Evolutionary conservation across 2,888 invertebrate species (phyloP).

Genomic region (Limnephilus marmoratus): DNA sequence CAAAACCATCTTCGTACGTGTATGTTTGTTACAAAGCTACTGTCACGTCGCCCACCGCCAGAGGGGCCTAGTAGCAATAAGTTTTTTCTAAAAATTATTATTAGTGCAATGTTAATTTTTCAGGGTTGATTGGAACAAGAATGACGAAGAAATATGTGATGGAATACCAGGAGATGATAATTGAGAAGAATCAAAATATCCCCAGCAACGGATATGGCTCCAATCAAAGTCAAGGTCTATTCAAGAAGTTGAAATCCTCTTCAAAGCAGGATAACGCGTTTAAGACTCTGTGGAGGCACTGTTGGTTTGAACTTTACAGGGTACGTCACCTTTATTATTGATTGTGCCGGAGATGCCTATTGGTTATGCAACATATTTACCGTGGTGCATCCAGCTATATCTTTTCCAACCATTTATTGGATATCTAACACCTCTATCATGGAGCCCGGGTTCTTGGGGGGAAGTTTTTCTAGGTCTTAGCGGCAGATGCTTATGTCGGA

Average conservation of each 20-base stretch:
- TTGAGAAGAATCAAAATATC: slow-evolving; percentile 77
- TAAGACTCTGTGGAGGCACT: slow-evolving; percentile 45
- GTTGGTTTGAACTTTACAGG: slow-evolving; percentile 56
- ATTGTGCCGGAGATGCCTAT: background rate
- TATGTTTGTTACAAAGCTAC: no score
- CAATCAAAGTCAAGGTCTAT: slow-evolving; percentile 60
- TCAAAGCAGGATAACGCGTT: background rate
- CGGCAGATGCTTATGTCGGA: no score
- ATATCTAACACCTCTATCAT: no score
- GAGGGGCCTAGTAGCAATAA: no score
- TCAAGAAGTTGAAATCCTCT: slow-evolving; percentile 67
- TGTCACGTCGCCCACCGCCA: no score
- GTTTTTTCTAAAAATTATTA: no score
- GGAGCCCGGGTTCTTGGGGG: no score
- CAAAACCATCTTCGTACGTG: no score
- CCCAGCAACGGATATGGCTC: slow-evolving; percentile 72
- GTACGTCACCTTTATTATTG: slow-evolving; percentile 36
- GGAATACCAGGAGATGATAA: slow-evolving; percentile 80
- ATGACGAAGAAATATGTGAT: slow-evolving; percentile 76
- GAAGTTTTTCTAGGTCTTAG: no score
- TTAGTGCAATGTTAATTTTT: background rate
- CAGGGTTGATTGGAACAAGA: slow-evolving; percentile 74
- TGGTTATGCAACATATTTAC: no score
- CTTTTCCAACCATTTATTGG: no score
- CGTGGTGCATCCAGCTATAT: no score